A percentile compares a stretch with the other conserved stretches of the same genome.
Evolutionary conservation across 2,797 vertebrate species (phyloP).

Genomic region (Delichon dasypus): DNA sequence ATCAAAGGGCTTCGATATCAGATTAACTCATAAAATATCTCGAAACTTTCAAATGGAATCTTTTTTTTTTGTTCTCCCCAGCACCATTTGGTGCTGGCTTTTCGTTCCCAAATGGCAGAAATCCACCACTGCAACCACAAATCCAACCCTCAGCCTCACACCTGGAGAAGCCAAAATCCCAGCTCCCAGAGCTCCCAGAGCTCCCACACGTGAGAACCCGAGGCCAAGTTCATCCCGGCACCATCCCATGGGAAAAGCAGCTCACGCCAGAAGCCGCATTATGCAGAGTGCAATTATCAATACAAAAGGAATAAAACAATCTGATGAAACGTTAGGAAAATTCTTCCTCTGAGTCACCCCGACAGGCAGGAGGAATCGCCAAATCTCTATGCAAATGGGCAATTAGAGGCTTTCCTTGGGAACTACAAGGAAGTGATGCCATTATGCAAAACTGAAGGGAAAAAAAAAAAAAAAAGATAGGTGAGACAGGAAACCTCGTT

Average conservation of each 20-base stretch:
- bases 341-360: conserved; percentile 13
- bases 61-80: not conserved
- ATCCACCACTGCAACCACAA: not conserved
- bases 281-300: not conserved
- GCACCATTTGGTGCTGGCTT: not conserved
- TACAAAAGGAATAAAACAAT: conserved; percentile 49
- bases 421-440: conserved; percentile 28
- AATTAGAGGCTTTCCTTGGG: conserved; percentile 54
- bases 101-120: not conserved
- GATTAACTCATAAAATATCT: conserved; percentile 28
- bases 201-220: conserved; percentile 4
- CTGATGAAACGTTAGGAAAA: conserved; percentile 50
- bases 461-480: not conserved
- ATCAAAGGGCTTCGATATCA: conserved; percentile 21
- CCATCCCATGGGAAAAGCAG: conserved; percentile 6
- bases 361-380: not conserved
- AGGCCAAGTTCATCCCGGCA: conserved; percentile 14
- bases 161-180: not conserved
- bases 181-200: conserved; percentile 21
- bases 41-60: not conserved
- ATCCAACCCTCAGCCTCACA: not conserved
- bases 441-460: conserved; percentile 6
- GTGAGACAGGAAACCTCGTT: conserved; percentile 40
- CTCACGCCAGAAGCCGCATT: not conserved
- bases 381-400: conserved; percentile 45